Evolutionary conservation across 2,888 invertebrate species (phyloP).

Genomic region (Malacosoma neustria): DNA sequence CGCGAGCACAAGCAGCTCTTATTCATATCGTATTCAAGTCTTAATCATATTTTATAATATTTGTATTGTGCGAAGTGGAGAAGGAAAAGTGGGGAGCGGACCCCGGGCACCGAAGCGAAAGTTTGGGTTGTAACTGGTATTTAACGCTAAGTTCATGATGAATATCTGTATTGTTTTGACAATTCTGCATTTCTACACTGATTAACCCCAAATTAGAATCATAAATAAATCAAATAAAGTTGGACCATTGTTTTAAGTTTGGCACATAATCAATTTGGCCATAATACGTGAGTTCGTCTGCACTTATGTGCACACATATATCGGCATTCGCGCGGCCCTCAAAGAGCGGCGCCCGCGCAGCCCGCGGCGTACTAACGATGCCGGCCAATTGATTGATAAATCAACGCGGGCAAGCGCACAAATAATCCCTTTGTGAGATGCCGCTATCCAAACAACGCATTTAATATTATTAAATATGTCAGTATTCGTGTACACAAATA

Average conservation of each 20-base stretch:
- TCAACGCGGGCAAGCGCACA: constrained; percentile 18
- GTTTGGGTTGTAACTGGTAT: too few relatives aligned
- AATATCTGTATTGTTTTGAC: too few relatives aligned
- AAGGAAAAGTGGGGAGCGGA: too few relatives aligned
- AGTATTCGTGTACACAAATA: constrained; percentile 13
- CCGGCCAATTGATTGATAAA: constrained; percentile 34
- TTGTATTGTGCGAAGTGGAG: too few relatives aligned
- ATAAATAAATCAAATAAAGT: not conserved
- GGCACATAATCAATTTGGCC: not conserved
- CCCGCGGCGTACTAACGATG: constrained; percentile 32
- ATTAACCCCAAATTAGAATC: too few relatives aligned
- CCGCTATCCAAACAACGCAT: constrained; percentile 9
- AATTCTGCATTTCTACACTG: too few relatives aligned
- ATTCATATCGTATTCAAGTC: too few relatives aligned
- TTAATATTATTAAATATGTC: not conserved
- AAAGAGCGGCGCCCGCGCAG: constrained; percentile 19
- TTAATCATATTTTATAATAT: too few relatives aligned
- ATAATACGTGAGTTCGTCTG: not conserved
- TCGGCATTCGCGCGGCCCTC: not conserved
- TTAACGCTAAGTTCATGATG: too few relatives aligned
- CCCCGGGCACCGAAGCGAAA: too few relatives aligned
- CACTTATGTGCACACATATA: not conserved
- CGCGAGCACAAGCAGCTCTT: too few relatives aligned
- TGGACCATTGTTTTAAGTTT: not conserved
- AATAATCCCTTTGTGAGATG: not conserved